Conservation (phyloP, 2,888 invertebrate genomes). For the Bembecia ichneumoniformis region DNA sequence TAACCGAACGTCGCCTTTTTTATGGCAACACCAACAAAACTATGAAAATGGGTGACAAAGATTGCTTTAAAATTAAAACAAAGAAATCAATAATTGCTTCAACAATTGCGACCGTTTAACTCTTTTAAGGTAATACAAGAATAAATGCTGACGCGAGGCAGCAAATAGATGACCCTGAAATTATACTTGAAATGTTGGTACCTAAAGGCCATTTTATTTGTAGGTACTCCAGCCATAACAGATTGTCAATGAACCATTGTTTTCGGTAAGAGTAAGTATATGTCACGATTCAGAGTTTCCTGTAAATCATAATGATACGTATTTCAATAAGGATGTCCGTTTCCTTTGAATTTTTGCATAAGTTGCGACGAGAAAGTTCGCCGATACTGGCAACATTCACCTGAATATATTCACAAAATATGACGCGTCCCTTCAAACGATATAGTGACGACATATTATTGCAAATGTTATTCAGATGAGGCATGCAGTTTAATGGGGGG, state of each 20-base stretch:
- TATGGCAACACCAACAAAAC: background rate
- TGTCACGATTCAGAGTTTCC: slow-evolving; percentile 41
- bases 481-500: slow-evolving; percentile 9
- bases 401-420: background rate
- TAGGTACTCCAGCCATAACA: slow-evolving; percentile 13
- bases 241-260: slow-evolving; percentile 39
- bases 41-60: background rate
- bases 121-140: background rate
- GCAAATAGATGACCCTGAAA: slow-evolving; percentile 4
- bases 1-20: background rate
- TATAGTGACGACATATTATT: background rate
- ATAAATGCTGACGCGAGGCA: background rate
- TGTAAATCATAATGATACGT: slow-evolving; percentile 32
- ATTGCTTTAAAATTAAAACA: background rate
- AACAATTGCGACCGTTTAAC: too few relatives aligned
- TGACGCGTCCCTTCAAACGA: background rate
- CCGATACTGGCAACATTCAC: background rate
- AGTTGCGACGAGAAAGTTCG: slow-evolving; percentile 28
- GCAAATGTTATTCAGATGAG: background rate
- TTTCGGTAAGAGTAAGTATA: slow-evolving; percentile 22
- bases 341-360: slow-evolving; percentile 44
- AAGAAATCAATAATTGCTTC: background rate
- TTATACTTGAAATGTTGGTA: background rate
- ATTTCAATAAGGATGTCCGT: slow-evolving; percentile 55
- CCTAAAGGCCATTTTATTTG: background rate